Conservation (phyloP, 2,888 invertebrate species). For the Lochmaea capreae region DNA sequence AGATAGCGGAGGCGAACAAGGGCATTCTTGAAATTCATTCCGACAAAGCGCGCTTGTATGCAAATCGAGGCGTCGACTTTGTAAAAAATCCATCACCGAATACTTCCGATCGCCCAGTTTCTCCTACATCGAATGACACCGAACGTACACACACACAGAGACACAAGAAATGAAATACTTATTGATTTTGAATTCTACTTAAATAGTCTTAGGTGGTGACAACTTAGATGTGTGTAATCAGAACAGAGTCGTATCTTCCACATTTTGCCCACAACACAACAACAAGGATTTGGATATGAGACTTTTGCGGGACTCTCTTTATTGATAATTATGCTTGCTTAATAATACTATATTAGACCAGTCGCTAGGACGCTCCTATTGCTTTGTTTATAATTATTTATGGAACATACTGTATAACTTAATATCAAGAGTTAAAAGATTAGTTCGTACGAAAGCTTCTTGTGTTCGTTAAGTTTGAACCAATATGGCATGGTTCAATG, state of each 20-base stretch:
- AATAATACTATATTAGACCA: background rate
- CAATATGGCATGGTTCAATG: background rate
- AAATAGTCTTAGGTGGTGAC: constrained; percentile 63
- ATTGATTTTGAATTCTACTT: constrained; percentile 66
- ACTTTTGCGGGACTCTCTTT: too few relatives aligned
- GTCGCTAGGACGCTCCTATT: too few relatives aligned
- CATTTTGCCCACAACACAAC: background rate
- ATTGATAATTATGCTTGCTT: too few relatives aligned
- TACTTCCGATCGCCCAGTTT: constrained; percentile 57
- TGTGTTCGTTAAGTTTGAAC: background rate
- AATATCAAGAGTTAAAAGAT: background rate
- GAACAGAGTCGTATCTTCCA: constrained; percentile 3
- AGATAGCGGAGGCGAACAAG: constrained; percentile 47
- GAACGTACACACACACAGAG: constrained; percentile 61
- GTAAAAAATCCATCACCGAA: constrained; percentile 57
- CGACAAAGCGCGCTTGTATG: constrained; percentile 59
- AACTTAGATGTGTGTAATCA: constrained; percentile 54
- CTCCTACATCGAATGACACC: constrained; percentile 55
- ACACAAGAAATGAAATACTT: constrained; percentile 65
- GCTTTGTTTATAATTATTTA: background rate
- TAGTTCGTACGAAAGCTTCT: background rate
- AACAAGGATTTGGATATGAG: background rate
- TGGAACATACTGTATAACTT: background rate
- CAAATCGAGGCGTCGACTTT: constrained; percentile 55
- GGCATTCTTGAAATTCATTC: constrained; percentile 54